phyloP scores from a whole-genome alignment of 2,797 vertebrate genomes.

The Pterois miles region DNA sequence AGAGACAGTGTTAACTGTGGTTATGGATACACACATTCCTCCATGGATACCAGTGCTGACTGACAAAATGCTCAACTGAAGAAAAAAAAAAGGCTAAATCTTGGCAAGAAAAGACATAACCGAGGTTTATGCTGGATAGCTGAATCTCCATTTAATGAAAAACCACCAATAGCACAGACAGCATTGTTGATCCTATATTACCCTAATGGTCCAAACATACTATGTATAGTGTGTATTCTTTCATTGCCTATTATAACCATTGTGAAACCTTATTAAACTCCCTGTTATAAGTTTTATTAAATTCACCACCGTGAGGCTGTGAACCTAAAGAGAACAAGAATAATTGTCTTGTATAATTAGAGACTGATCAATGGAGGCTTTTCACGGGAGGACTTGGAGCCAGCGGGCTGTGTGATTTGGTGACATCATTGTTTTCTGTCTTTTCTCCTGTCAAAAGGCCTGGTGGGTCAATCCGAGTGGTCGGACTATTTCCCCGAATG shows the following conservation, averaged over 20 bases:
- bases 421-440: slow-evolving; percentile 49
- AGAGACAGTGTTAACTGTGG: background rate
- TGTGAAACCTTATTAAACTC: background rate
- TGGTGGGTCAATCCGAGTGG: slow-evolving; percentile 89
- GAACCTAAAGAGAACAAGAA: slow-evolving; percentile 8
- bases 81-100: background rate
- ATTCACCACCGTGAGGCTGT: background rate
- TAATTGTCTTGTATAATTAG: slow-evolving; percentile 47
- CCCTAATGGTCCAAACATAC: background rate
- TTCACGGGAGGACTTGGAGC: slow-evolving; percentile 38
- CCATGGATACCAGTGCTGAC: background rate
- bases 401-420: slow-evolving; percentile 62
- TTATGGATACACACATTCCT: too few species aligned
- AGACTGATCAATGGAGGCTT: slow-evolving; percentile 49
- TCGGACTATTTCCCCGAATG: slow-evolving; percentile 84
- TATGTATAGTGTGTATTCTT: background rate
- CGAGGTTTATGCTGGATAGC: background rate
- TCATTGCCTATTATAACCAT: background rate
- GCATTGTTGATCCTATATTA: background rate
- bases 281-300: background rate
- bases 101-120: background rate
- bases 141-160: background rate
- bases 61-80: background rate
- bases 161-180: background rate
- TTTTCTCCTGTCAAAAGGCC: slow-evolving; percentile 76